Evolutionary conservation across 1,140 invertebrate genomes (phyloP).

Genomic region (Brachionus plicatilis): DNA sequence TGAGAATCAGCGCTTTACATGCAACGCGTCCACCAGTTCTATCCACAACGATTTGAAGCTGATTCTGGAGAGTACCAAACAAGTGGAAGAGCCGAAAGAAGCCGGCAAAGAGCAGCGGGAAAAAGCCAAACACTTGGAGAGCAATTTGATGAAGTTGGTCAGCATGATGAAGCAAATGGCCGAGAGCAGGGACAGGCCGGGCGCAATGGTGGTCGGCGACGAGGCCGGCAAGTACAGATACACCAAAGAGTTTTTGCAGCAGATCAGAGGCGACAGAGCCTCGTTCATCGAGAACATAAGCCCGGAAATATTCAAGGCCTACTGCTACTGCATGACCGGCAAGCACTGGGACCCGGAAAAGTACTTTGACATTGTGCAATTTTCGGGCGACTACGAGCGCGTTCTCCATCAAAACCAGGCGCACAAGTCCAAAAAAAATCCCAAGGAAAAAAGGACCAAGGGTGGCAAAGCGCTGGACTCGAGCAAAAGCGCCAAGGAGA

Average conservation of each 20-base stretch:
- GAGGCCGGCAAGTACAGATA: conserved; percentile 2
- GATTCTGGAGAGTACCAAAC: background rate
- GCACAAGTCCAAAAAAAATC: background rate
- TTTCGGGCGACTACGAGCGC: conserved; percentile 3
- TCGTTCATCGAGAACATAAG: conserved; percentile 1
- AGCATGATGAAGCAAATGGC: conserved; percentile 9
- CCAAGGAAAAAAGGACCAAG: background rate
- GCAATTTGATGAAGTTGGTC: background rate
- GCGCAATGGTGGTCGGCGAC: background rate
- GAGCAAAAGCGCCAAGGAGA: background rate
- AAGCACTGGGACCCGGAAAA: conserved; percentile 38
- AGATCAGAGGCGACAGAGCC: background rate
- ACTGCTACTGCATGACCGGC: conserved; percentile 35
- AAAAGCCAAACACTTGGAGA: background rate
- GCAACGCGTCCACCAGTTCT: conserved; percentile 29
- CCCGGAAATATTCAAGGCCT: conserved; percentile 34
- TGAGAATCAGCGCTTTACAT: conserved; percentile 30
- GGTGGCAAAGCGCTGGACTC: background rate
- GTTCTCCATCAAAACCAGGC: background rate
- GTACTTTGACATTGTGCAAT: conserved; percentile 39
- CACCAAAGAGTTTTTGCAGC: conserved; percentile 29
- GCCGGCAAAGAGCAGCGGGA: background rate
- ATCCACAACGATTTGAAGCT: conserved; percentile 34
- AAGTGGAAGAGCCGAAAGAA: background rate
- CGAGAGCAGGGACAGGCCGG: background rate